Base-by-base conservation (phyloP, 1,140 invertebrate genomes). In the Bombus cullumanus region DNA sequence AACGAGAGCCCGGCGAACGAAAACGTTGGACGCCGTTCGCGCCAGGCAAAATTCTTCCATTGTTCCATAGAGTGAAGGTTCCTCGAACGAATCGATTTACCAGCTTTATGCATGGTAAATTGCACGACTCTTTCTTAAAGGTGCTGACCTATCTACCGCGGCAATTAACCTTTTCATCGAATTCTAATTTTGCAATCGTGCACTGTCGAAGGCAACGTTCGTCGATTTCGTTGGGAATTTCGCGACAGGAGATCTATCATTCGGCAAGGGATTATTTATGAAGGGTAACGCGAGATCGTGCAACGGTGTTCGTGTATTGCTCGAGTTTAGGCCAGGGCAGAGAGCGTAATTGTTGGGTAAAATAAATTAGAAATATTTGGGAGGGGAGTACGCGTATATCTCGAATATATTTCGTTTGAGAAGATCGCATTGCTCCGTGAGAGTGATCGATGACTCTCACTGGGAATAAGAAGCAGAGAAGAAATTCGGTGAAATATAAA, bases 141-240 rank as follows among this genome's bases (percentile, higher is more conserved):
- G 18, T 62, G 39, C 10, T 39, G 53, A 72, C 76, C 66, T 37
- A 47, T 9, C 66, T 84, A 22, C 47, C 15, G 5, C 6, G 2
- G 25, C 39, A 78, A 84, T 77, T 59, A 69, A 68, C 43, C 74
- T 75, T 77, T 77, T 64, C 62, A 77, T 83, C 73, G 81, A 83
- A 57, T 34, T 0, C 31, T 31, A 22, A 59, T 5, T 74, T 47
- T 31, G 25, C 41, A 28, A 13, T 59, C 13, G 47, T 34, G 25
- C 39, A 41, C 31, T 6, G 22, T 39, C 57, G 4, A 13, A 10
- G 2, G 1, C 28, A 41, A 53, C 22, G 31, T 41, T 57, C 31
- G 39, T 31, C 68, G 28, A 62, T 81, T 73, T 25, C n/a, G 68
- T 37, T 53, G 18, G 6, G 6, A 53, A 53, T 53, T 22, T 53